Conservation (phyloP, 2,797 vertebrate genomes). For the Sebastes cheni region DNA sequence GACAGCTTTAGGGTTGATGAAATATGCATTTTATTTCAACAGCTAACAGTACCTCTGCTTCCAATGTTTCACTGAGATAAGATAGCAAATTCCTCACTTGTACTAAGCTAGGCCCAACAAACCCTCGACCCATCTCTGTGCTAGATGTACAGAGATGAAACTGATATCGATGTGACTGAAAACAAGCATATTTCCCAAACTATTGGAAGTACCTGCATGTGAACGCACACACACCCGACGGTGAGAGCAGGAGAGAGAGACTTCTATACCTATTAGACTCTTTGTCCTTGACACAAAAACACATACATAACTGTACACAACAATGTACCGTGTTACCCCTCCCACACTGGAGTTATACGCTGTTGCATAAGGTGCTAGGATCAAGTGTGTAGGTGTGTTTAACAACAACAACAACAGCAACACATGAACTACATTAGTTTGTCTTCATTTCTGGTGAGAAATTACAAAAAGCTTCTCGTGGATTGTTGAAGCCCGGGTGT, state of each 20-base stretch:
- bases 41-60: neutral
- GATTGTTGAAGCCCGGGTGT: neutral
- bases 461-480: neutral
- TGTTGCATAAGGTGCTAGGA: neutral
- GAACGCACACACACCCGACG: neutral
- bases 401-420: neutral
- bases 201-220: neutral
- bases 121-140: neutral
- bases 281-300: neutral
- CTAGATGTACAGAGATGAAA: neutral
- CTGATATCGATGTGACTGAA: neutral
- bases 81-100: neutral
- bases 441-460: neutral
- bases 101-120: neutral
- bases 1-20: neutral
- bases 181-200: neutral
- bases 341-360: neutral
- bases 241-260: neutral
- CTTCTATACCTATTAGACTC: neutral
- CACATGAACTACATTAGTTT: neutral
- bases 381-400: conserved; percentile 20
- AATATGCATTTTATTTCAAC: neutral
- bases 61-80: neutral
- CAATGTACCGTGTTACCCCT: neutral
- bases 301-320: neutral